phyloP scores from a whole-genome alignment of 2,888 invertebrate species.

The Phasia obesa region DNA sequence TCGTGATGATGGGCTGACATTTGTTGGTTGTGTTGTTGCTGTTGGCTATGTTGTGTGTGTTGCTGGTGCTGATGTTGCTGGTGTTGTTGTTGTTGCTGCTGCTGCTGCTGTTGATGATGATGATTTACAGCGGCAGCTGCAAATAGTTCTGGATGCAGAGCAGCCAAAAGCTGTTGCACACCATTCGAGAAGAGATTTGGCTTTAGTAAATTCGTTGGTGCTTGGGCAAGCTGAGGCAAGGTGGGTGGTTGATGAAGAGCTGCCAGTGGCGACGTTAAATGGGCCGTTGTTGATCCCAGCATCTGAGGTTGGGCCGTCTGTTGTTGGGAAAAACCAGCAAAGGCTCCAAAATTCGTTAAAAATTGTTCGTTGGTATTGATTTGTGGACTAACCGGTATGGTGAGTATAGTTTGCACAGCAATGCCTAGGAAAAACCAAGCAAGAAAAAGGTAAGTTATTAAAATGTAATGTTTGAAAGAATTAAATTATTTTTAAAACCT shows the following conservation, averaged over 20 bases:
- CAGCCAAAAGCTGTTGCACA: slow-evolving; percentile 89
- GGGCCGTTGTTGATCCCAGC: slow-evolving; percentile 69
- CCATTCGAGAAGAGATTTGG: slow-evolving; percentile 90
- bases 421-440: slow-evolving; percentile 88
- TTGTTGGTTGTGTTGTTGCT: slow-evolving; percentile 74
- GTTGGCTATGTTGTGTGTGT: slow-evolving; percentile 72
- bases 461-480: too few relatives aligned
- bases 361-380: slow-evolving; percentile 88
- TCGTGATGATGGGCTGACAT: slow-evolving; percentile 74
- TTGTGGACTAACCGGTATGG: slow-evolving; percentile 94
- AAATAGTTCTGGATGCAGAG: slow-evolving; percentile 88
- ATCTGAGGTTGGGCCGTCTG: slow-evolving; percentile 75
- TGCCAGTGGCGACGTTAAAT: slow-evolving; percentile 82
- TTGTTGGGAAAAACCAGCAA: slow-evolving; percentile 77
- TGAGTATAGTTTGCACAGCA: slow-evolving; percentile 96
- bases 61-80: slow-evolving; percentile 73
- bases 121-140: slow-evolving; percentile 81
- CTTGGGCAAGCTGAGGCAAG: slow-evolving; percentile 78
- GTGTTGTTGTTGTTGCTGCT: slow-evolving; percentile 83
- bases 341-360: slow-evolving; percentile 80
- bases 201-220: slow-evolving; percentile 88
- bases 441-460: background rate
- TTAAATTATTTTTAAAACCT: slow-evolving; percentile 84
- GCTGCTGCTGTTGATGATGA: slow-evolving; percentile 85
- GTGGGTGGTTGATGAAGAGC: slow-evolving; percentile 80